A percentile compares a stretch with the other conserved stretches of the same genome.
These are phyloP conservation scores for Megalopta genalis DNA, from an alignment of 1,140 invertebrate species.

Conservation along the genomic window DNA sequence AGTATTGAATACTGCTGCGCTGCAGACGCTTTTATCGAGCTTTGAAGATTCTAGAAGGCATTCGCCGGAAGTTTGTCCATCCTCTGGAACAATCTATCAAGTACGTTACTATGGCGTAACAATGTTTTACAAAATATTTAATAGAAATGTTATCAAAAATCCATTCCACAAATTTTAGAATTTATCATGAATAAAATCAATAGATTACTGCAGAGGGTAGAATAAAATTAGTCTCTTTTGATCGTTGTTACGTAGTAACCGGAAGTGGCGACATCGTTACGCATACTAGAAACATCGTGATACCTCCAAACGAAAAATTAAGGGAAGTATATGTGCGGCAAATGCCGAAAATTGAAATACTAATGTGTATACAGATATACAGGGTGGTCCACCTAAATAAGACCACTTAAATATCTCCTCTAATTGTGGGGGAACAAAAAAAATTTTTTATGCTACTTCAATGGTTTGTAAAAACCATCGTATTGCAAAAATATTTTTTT, in stretches of 20 bases:
- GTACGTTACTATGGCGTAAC: too few relatives aligned
- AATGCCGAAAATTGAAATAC: conserved; percentile 8
- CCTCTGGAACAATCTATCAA: conserved; percentile 66
- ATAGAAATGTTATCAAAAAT: not conserved
- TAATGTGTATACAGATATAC: not conserved
- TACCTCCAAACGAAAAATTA: conserved; percentile 14
- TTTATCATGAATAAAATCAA: too few relatives aligned
- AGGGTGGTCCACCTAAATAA: too few relatives aligned
- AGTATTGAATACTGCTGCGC: conserved; percentile 51
- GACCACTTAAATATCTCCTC: too few relatives aligned
- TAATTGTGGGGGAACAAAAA: too few relatives aligned
- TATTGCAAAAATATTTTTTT: too few relatives aligned
- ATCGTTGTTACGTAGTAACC: conserved; percentile 12
- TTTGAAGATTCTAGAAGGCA: conserved; percentile 67
- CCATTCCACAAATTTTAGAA: not conserved
- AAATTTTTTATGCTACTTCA: too few relatives aligned
- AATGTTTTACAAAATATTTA: not conserved
- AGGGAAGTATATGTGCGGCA: conserved; percentile 16
- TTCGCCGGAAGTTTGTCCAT: conserved; percentile 50
- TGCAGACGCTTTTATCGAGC: conserved; percentile 63
- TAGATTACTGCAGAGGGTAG: too few relatives aligned
- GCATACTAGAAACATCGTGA: conserved; percentile 65
- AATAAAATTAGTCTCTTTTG: not conserved
- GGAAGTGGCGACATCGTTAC: conserved; percentile 43
- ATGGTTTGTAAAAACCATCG: too few relatives aligned